A percentile compares a stretch with the other conserved stretches of the same genome.
phyloP scores from a whole-genome alignment of 1,140 invertebrate genomes.

The Cephus cinctus region DNA sequence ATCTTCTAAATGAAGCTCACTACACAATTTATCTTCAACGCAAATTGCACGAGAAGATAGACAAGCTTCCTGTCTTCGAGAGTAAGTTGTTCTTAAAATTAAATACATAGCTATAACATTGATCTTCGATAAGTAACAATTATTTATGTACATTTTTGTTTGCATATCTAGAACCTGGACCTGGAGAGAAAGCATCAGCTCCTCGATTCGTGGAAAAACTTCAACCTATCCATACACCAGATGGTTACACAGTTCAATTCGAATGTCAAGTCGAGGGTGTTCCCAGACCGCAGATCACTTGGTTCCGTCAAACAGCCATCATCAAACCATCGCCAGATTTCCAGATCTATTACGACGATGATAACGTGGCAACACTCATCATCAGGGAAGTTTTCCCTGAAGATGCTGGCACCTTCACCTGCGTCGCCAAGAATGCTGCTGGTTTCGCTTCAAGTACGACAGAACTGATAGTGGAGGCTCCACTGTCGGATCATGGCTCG shows the following conservation, averaged over 20 bases:
- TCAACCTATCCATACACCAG: conserved; percentile 76
- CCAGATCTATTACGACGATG: conserved; percentile 90
- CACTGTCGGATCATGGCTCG: conserved; percentile 84
- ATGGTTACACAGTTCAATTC: conserved; percentile 87
- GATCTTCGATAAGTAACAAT: not conserved
- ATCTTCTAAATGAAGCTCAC: conserved; percentile 77
- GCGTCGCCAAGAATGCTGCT: conserved; percentile 91
- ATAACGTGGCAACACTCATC: conserved; percentile 88
- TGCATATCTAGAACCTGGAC: conserved; percentile 66
- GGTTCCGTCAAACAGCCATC: conserved; percentile 91
- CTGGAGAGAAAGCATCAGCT: conserved; percentile 73
- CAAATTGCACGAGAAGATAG: conserved; percentile 87
- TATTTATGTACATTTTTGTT: not conserved
- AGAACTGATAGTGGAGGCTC: conserved; percentile 83
- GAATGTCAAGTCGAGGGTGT: conserved; percentile 87
- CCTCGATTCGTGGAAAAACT: conserved; percentile 85
- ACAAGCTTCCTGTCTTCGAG: conserved; percentile 87
- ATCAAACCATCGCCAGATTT: conserved; percentile 89
- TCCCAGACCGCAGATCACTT: conserved; percentile 89
- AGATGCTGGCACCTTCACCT: conserved; percentile 95
- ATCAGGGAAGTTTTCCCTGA: conserved; percentile 96
- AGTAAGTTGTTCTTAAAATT: conserved; percentile 63
- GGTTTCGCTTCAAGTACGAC: conserved; percentile 92
- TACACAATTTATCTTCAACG: conserved; percentile 83
- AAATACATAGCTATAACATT: not conserved